These are phyloP conservation scores for Aegypius monachus DNA, from an alignment of 2,113 vertebrate species.

Conservation along the genomic window DNA sequence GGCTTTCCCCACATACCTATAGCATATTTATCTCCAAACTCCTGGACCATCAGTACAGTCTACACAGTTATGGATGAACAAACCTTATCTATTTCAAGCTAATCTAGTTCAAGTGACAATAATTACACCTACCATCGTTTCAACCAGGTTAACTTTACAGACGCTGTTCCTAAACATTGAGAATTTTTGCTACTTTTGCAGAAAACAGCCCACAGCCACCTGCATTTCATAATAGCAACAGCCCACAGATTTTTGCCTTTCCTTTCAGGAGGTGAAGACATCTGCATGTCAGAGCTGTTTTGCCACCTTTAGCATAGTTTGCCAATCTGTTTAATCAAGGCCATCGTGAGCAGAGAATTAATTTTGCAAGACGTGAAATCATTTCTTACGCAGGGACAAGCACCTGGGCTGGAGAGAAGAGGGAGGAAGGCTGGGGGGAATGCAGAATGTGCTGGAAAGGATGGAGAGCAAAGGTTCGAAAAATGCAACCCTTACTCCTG, in stretches of 20 bases:
- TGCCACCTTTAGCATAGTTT: neutral
- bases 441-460: neutral
- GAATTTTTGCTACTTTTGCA: neutral
- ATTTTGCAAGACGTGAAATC: neutral
- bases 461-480: neutral
- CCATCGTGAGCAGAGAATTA: conserved; percentile 9
- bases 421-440: neutral
- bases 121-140: neutral
- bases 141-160: neutral
- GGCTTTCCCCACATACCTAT: neutral
- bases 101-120: neutral
- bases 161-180: rapidly evolving
- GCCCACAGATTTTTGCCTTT: neutral
- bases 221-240: neutral
- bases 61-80: neutral
- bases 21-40: neutral
- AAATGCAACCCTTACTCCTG: neutral
- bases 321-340: conserved; percentile 18
- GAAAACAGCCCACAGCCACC: neutral
- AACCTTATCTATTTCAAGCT: neutral
- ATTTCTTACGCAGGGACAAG: neutral
- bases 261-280: neutral
- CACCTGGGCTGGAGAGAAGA: neutral
- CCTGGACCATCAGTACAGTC: neutral
- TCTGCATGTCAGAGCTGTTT: neutral